Evolutionary conservation across 2,888 invertebrate species (phyloP), one percentile per base, ranked within the genome.

Genomic region (Drosophila macrospina): DNA sequence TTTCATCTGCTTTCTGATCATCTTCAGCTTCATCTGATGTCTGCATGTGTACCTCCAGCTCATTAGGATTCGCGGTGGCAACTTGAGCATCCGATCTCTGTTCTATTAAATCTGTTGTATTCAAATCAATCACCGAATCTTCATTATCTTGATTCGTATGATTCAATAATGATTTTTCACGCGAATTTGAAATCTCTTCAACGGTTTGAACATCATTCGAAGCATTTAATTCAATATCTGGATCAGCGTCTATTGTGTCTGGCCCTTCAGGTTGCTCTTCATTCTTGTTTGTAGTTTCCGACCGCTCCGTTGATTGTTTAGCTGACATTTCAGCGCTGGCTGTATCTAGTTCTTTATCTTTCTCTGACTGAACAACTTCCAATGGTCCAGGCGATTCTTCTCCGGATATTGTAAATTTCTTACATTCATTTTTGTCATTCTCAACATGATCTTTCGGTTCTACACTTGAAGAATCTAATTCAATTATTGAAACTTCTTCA

Each of bases 401-500:
- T 24, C 28, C 7, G 28, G 28, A 1, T 11, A 6, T 5, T 32
- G 24, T 16, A 16, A 16, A 39, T 6, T 34, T 1, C 4, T 56
- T 4, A 4, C 39, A 32, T 6, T 36, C 41, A 2, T 13, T 55
- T 24, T 36, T 41, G 13, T 62, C 24, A 26, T 41, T n/a, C 4
- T 10, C 13, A 28, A 11, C 20, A 24, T 13, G 34, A 6, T 13
- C 15, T 13, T 10, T 34, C 1, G 10, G 5, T 10, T 32, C 51
- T 34, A 30, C n/a, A 28, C 5, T 45, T 51, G 47, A 20, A 2
- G 13, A 20, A 54, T 57, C 42, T 24, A 64, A 5, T 36, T 66
- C 34, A 39, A 41, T 32, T 5, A 52, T 48, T 1, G 34, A 62
- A 1, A 54, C 39, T 24, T 30, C 50, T 34, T 55, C 28, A 30